These are phyloP conservation scores for Amblyopsis rosae DNA, from an alignment of 2,113 vertebrate species.

Conservation along the genomic window DNA sequence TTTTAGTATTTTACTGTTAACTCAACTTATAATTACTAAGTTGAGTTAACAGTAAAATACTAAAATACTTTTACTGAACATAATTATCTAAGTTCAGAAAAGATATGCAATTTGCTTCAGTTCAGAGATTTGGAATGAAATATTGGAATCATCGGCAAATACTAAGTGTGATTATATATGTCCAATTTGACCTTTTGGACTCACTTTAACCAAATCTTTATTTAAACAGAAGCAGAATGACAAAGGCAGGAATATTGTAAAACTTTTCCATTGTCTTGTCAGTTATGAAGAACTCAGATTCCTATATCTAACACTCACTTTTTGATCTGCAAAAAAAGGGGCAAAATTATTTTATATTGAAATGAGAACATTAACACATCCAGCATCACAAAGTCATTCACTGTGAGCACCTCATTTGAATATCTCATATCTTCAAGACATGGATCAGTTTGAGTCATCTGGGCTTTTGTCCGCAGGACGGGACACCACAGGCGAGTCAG, in stretches of 20 bases:
- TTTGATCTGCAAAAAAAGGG: slow-evolving; percentile 71
- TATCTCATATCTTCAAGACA: slow-evolving; percentile 83
- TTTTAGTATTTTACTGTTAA: too few relatives aligned
- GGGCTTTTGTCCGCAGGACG: slow-evolving; percentile 75
- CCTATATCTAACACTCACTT: slow-evolving; percentile 58
- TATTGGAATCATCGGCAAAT: neutral
- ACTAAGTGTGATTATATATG: neutral
- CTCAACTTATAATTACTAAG: too few relatives aligned
- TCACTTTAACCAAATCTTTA: slow-evolving; percentile 47
- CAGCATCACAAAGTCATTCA: slow-evolving; percentile 72
- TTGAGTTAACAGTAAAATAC: too few relatives aligned
- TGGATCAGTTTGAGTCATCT: slow-evolving; percentile 68
- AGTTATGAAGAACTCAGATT: slow-evolving; percentile 68
- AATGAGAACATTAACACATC: slow-evolving; percentile 82
- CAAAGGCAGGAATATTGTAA: slow-evolving; percentile 45
- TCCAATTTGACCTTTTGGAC: slow-evolving; percentile 24
- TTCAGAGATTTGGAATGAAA: too few relatives aligned
- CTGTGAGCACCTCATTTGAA: slow-evolving; percentile 80
- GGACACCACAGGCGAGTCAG: slow-evolving; percentile 74
- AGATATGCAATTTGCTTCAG: too few relatives aligned
- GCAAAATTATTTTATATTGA: slow-evolving; percentile 80
- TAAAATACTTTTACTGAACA: too few relatives aligned
- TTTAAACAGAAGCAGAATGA: slow-evolving; percentile 34
- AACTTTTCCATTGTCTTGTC: slow-evolving; percentile 79
- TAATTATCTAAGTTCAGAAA: too few relatives aligned